These are phyloP conservation scores for Acridotheres tristis DNA, from an alignment of 2,797 vertebrate genomes.

Conservation along the genomic window DNA sequence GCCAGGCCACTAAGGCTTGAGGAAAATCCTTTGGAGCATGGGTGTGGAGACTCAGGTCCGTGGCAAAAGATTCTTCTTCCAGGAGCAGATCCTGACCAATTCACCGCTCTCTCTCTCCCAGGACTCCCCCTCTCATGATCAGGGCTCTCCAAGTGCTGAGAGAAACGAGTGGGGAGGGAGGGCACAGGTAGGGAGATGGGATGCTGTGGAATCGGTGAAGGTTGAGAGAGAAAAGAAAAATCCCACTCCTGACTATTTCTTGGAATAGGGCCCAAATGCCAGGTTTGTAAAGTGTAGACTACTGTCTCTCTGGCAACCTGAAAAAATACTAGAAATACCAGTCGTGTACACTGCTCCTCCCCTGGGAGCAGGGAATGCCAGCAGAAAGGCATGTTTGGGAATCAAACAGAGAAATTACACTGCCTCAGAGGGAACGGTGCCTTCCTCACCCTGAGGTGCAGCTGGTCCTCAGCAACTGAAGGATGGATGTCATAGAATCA, in stretches of 20 bases:
- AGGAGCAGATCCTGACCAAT: not conserved
- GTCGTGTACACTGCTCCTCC: not conserved
- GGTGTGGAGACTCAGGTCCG: not conserved
- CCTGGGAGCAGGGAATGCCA: not conserved
- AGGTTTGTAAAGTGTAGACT: not conserved
- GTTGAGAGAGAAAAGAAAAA: not conserved
- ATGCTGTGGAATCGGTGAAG: not conserved
- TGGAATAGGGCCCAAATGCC: not conserved
- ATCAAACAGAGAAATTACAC: not conserved
- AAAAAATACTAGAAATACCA: not conserved
- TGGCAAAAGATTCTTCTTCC: not conserved
- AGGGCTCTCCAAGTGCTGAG: not conserved
- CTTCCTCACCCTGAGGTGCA: not conserved
- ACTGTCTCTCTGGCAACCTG: not conserved
- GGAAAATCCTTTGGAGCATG: not conserved
- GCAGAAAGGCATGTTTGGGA: not conserved
- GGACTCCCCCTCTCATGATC: not conserved
- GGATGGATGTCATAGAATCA: not conserved
- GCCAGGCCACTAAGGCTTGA: not conserved
- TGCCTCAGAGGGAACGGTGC: not conserved
- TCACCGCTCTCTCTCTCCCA: accelerated
- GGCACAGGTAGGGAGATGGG: not conserved
- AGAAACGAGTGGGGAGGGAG: not conserved
- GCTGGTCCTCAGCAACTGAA: not conserved
- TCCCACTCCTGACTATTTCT: not conserved